Evolutionary conservation across 2,888 invertebrate genomes (phyloP).

Genomic region (Acronicta alni): DNA sequence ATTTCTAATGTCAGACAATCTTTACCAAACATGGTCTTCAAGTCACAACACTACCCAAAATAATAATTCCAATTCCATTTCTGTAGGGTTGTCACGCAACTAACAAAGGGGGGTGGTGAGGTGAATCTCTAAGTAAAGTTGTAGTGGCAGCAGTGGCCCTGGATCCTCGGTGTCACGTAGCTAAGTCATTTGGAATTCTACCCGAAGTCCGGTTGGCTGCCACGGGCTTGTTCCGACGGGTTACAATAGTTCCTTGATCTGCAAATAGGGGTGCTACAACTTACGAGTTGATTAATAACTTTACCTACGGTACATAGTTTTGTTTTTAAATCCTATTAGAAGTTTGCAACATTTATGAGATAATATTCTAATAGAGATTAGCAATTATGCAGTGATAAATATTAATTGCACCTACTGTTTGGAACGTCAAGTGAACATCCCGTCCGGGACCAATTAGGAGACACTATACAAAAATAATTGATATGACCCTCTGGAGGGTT

Average conservation of each 20-base stretch:
- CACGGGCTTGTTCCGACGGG: constrained; percentile 77
- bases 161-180: constrained; percentile 66
- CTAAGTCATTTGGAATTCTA: constrained; percentile 80
- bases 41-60: neutral
- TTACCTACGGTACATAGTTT: constrained; percentile 2
- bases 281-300: constrained; percentile 36
- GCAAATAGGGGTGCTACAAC: constrained; percentile 38
- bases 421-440: no score
- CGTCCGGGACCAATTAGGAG: no score
- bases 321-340: no score
- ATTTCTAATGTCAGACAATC: no score
- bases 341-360: no score
- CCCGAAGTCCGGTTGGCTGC: constrained; percentile 62
- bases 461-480: no score
- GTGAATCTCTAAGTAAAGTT: constrained; percentile 33
- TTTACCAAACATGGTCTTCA: no score
- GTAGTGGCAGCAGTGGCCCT: constrained; percentile 41
- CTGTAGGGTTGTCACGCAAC: constrained; percentile 32
- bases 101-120: constrained; percentile 42
- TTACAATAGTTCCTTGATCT: constrained; percentile 58
- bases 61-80: constrained; percentile 26
- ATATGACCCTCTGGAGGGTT: no score
- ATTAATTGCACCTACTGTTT: no score
- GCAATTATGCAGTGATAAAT: no score
- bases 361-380: no score